Conservation (phyloP, 2,797 vertebrate genomes). For the Acanthornis magna region DNA sequence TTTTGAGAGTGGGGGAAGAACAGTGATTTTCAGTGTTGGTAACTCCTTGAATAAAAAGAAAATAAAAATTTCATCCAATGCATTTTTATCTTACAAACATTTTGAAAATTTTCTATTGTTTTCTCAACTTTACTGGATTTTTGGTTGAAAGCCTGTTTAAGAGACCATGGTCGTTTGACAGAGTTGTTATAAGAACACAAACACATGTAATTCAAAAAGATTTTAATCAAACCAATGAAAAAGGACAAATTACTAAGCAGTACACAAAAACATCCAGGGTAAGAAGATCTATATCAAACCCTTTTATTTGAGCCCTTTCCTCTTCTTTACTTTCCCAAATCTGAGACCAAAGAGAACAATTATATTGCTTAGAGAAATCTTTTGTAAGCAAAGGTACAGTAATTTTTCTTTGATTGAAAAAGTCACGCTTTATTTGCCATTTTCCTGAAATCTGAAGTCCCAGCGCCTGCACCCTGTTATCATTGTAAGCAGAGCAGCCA, state of each 20-base stretch:
- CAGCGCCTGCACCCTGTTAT: not conserved
- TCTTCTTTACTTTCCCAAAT: not conserved
- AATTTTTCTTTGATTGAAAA: not conserved
- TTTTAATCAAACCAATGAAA: not conserved
- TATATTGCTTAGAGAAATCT: not conserved
- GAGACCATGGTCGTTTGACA: not conserved
- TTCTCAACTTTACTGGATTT: not conserved
- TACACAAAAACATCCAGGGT: not conserved
- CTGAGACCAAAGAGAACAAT: not conserved
- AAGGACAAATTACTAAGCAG: not conserved
- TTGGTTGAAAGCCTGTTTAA: not conserved
- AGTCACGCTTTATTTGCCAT: not conserved
- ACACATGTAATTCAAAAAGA: not conserved
- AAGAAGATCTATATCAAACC: not conserved
- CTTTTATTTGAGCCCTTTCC: not conserved
- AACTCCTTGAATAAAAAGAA: not conserved
- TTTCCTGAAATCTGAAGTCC: not conserved
- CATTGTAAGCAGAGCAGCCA: not conserved
- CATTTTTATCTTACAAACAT: not conserved
- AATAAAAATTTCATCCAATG: not conserved
- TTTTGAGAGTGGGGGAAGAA: not conserved
- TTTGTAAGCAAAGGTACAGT: not conserved
- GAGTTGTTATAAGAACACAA: not conserved
- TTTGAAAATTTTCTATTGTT: not conserved
- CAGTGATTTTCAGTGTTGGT: not conserved